Evolutionary conservation across 2,113 vertebrate species (phyloP).

Genomic region (Carlito syrichta): DNA sequence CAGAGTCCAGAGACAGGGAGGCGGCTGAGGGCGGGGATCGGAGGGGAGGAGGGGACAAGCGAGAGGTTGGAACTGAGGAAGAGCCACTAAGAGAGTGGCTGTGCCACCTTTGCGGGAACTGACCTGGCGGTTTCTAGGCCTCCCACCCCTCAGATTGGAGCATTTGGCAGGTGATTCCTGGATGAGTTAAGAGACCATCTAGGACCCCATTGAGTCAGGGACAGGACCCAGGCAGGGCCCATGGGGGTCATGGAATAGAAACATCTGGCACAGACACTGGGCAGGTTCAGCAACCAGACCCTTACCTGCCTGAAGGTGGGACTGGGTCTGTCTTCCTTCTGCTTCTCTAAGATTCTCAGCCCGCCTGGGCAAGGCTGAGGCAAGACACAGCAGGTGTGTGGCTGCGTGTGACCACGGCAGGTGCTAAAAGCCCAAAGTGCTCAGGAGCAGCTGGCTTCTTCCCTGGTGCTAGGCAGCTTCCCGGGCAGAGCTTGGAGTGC

Average conservation of each 20-base stretch:
- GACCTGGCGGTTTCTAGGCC: background rate
- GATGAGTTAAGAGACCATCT: background rate
- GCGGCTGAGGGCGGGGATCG: too few relatives aligned
- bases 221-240: background rate
- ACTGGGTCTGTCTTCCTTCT: background rate
- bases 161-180: background rate
- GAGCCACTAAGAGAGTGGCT: background rate
- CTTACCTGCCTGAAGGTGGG: rapidly evolving
- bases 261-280: rapidly evolving
- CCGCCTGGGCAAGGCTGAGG: background rate
- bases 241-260: rapidly evolving
- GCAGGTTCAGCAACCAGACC: rapidly evolving
- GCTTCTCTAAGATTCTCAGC: too few relatives aligned
- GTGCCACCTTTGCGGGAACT: background rate
- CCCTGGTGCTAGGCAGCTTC: background rate
- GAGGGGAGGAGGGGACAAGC: background rate
- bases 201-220: background rate
- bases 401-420: rapidly evolving
- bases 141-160: background rate
- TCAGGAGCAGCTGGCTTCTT: too few relatives aligned
- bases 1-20: background rate
- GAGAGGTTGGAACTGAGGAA: background rate
- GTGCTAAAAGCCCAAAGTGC: background rate
- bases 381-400: rapidly evolving
- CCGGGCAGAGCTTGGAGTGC: rapidly evolving